Evolutionary conservation across 35 echinoderm and acorn worm genomes (phyloP), one percentile per base, ranked within the genome.

Genomic region (Apostichopus japonicus): DNA sequence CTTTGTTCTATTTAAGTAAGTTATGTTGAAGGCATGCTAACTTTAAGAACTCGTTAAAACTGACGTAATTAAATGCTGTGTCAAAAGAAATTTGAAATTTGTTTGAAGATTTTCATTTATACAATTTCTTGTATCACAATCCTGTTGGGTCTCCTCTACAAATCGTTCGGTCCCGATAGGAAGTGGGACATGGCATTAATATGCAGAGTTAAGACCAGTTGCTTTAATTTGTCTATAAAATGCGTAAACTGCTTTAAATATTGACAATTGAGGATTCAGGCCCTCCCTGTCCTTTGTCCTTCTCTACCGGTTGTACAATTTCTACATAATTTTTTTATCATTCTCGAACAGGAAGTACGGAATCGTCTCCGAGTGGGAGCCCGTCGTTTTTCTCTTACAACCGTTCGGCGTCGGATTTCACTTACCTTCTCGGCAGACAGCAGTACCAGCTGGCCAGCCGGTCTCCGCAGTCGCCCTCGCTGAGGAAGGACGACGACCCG

Each of bases 381-480:
- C 97, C 97, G 16, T 99, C 97, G 13, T 99, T 93, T 67, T 99
- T 95, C 86, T 87, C 97, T 4, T 96, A 96, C 86, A 99, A 96
- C 63, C 93, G 97, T 13, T 95, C 97, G 52, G 95, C 95, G 19
- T 91, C 95, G 6, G 97, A 99, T 77, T 99, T 96, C 92, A 99
- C 93, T 7, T 93, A 94, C 17, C 79, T 99, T 15, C 65, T 99
- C 55, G 80, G 97, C n/a, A 94, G 94, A 67, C 95, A 96, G 76
- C 97, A 99, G 77, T 99, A 99, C 93, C 97, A 99, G 93, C 63
- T 99, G 65, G 95, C 97, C 16, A 99, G 93, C 55, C 79, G 97
- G 9, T 99, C 97, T 19, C 97, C 97, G 1, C 97, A 99, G 92
- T 99, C 97, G 0, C 95, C 95, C 17, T 94, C 95, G 5, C 72